Conservation (phyloP, 2,113 vertebrate species). For the Microtus richardsoni region DNA sequence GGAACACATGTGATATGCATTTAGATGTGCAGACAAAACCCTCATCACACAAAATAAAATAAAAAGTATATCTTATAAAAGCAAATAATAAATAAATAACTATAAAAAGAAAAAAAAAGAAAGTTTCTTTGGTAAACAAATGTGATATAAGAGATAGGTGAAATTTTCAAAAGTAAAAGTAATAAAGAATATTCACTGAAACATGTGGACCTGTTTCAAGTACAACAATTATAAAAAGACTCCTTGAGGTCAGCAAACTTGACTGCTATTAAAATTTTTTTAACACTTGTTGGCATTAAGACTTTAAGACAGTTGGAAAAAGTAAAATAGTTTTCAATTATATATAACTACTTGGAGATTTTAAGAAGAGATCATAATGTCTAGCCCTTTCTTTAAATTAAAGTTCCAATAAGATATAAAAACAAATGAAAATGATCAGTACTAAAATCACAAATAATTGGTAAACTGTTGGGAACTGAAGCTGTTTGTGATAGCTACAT, state of each 20-base stretch:
- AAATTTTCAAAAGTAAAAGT: background rate
- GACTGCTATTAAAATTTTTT: background rate
- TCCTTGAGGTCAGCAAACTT: background rate
- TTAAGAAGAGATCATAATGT: background rate
- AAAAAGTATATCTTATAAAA: too few relatives aligned
- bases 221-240: background rate
- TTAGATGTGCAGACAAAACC: too few relatives aligned
- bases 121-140: background rate
- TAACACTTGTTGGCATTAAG: background rate
- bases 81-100: too few relatives aligned
- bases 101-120: background rate
- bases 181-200: background rate
- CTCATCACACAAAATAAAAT: too few relatives aligned
- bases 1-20: too few relatives aligned
- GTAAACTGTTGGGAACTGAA: background rate
- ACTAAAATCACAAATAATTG: background rate
- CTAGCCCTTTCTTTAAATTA: background rate
- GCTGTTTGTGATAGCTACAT: background rate
- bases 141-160: background rate
- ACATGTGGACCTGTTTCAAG: too few relatives aligned
- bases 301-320: background rate
- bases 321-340: background rate
- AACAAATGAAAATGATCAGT: background rate
- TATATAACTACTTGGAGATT: background rate
- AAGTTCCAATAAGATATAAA: background rate